Evolutionary conservation across 2,888 invertebrate genomes (phyloP), one percentile per base, ranked within the genome.

Genomic region (Tipula lateralis): DNA sequence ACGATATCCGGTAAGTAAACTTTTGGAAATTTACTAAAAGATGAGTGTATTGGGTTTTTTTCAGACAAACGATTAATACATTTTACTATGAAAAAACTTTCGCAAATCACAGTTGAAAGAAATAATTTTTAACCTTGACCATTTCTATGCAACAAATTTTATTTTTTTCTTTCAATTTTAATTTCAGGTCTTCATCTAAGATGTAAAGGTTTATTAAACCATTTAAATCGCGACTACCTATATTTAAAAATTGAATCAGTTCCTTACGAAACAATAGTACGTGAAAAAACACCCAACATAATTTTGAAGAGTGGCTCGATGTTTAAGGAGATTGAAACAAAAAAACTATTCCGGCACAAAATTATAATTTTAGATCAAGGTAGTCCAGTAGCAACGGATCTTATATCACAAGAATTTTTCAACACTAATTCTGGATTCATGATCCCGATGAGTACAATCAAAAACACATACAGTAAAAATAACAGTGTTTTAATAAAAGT

Each of bases 401-500:
- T 90, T 16, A 87, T 87, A 66, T 90, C 90, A 0, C 90, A 89
- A 86, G 89, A 89, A 85, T 87, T 90, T 32, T 87, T 86, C 24
- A 89, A 88, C 84, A 87, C 88, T 4, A 89, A 89, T 84, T 89
- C 89, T 50, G 91, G 92, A 0, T 91, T 92, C 36, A 89, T 91
- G 29, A 91, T 92, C 86, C 91, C 92, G 1, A 91, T 91, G 85
- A 90, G 91, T 85, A 91, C 91, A 2, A 88, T 93, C 83, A 89
- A 89, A 39, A 88, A 90, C 84, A 88, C 91, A 82, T 92, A 91
- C 86, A 88, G 91, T 29, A 89, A 89, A 85, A 89, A 91, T 86
- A 90, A 92, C 86, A 88, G 89, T 85, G 87, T 92, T 84, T 88
- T 92, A 86, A 89, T 93, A 87, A 92, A 92, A 89, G 88, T 92